A percentile compares a stretch with the other conserved stretches of the same genome.
Evolutionary conservation across 2,113 vertebrate species (phyloP).

Genomic region (Telmatochromis bifrenatus): DNA sequence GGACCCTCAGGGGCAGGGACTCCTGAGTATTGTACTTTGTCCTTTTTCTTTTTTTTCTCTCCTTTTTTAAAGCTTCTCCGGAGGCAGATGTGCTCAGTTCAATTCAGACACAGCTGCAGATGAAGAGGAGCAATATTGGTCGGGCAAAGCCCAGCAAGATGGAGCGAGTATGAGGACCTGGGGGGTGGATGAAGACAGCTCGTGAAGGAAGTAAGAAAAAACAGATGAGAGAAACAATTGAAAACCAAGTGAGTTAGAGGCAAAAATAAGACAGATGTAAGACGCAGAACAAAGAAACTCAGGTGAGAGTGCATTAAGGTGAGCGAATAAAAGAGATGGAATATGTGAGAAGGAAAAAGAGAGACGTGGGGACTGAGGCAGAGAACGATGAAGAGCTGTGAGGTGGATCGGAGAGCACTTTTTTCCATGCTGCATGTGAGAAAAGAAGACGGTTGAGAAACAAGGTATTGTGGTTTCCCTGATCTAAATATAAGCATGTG

Average conservation of each 20-base stretch:
- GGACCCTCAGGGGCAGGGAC: conserved; percentile 18
- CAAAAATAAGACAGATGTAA: conserved; percentile 5
- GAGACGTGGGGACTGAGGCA: conserved; percentile 1
- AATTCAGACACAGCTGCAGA: conserved; percentile 43
- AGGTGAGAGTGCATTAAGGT: conserved; percentile 12
- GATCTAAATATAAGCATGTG: conserved; percentile 64
- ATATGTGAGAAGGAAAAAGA: conserved; percentile 2
- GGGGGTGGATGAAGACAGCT: not conserved
- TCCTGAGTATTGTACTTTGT: conserved; percentile 25
- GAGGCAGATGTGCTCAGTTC: conserved; percentile 37
- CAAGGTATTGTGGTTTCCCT: conserved; percentile 58
- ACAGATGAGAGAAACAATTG: not conserved
- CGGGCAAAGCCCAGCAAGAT: conserved; percentile 3
- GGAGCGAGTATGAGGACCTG: conserved; percentile 2
- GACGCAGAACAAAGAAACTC: not conserved
- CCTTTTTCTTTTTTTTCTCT: not conserved
- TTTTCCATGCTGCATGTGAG: conserved; percentile 43
- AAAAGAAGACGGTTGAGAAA: conserved; percentile 58
- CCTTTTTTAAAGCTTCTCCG: conserved; percentile 22
- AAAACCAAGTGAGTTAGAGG: not conserved
- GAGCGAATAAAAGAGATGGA: conserved; percentile 21
- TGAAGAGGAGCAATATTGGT: conserved; percentile 28
- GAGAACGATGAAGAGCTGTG: not conserved
- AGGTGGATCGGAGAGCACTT: conserved; percentile 6
- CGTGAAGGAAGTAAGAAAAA: conserved; percentile 8